These are phyloP conservation scores for Luehdorfia chinensis DNA, from an alignment of 1,140 invertebrate species.

Conservation along the genomic window DNA sequence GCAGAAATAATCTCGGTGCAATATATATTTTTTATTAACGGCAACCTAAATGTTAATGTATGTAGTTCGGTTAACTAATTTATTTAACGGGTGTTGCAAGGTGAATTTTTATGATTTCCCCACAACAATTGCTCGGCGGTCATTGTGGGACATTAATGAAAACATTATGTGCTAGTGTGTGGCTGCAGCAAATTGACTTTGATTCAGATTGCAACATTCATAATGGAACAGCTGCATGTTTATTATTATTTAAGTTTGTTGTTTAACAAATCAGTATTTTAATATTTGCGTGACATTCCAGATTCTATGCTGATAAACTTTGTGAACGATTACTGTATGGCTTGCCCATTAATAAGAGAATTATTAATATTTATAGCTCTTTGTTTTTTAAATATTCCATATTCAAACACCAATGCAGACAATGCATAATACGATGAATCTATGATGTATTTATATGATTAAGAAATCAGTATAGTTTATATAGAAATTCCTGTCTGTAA, in stretches of 20 bases:
- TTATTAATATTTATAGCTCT: conserved; percentile 41
- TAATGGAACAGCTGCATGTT: conserved; percentile 44
- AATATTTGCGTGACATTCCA: conserved; percentile 74
- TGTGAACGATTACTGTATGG: conserved; percentile 31
- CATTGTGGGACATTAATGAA: conserved; percentile 27
- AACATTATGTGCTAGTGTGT: conserved; percentile 26
- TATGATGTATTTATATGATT: conserved; percentile 22
- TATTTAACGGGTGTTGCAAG: conserved; percentile 53
- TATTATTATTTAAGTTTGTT: conserved; percentile 64
- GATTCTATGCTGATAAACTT: conserved; percentile 51
- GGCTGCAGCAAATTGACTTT: conserved; percentile 28
- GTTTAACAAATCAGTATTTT: conserved; percentile 74
- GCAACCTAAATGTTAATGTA: conserved; percentile 33
- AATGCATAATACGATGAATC: conserved; percentile 19
- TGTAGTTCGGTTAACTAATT: conserved; percentile 40
- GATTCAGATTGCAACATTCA: conserved; percentile 49
- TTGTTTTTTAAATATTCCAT: conserved; percentile 25
- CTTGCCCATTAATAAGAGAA: conserved; percentile 39
- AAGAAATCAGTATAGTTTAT: conserved; percentile 19
- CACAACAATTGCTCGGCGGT: too few relatives aligned
- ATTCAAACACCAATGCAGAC: not conserved
- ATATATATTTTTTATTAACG: conserved; percentile 46
- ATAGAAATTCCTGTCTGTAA: conserved; percentile 4
- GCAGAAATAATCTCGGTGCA: conserved; percentile 45
- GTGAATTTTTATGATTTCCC: too few relatives aligned